Evolutionary conservation across 2,797 vertebrate species (phyloP), one percentile per base, ranked within the genome.

Genomic region (Eulemur albifrons): DNA sequence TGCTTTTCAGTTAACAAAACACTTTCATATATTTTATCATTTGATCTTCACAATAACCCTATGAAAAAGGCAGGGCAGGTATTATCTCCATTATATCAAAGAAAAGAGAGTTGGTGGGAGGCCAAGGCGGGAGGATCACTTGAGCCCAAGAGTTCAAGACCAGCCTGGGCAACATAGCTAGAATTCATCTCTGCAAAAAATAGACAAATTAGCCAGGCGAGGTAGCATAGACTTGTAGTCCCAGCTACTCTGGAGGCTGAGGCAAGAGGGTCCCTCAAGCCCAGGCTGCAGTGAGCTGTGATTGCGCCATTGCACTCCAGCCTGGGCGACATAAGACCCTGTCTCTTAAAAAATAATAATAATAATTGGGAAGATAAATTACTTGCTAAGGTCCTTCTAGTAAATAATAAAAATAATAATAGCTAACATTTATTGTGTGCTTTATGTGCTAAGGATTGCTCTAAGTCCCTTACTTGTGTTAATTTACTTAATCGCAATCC

Each of bases 401-500:
- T 73, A 75, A 91, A 65, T 82, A 94, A 54, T 87, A 84, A 88
- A 95, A 88, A 81, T 45, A 90, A 54, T 59, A 57, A 52, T 52
- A 50, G 30, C 63, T 93, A 69, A 75, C 38, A 79, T 59, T 89
- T 77, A 86, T 75, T 76, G 50, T 27, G 1, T 81, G 52, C 63
- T 69, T 65, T 85, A 25, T 38, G 5, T 40, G 7, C 32, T 67
- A 65, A 4, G n/a, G 21, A 83, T 50, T 94, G 50, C 83, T 89
- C 43, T 87, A 86, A 79, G 32, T 83, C n/a, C 61, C 23, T 81
- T 35, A n/a, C 5, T 0, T 95, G 59, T 69, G 35, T 79, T 76
- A 85, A 84, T 21, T 48, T 80, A 76, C 27, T 88, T 52, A 23
- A 79, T 79, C 35, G 32, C 52, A 88, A 61, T 32, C 48, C 32